A percentile compares a stretch with the other conserved stretches of the same genome.
Conservation (phyloP, 2,113 vertebrate genomes). For the Leptodactylus fuscus region DNA sequence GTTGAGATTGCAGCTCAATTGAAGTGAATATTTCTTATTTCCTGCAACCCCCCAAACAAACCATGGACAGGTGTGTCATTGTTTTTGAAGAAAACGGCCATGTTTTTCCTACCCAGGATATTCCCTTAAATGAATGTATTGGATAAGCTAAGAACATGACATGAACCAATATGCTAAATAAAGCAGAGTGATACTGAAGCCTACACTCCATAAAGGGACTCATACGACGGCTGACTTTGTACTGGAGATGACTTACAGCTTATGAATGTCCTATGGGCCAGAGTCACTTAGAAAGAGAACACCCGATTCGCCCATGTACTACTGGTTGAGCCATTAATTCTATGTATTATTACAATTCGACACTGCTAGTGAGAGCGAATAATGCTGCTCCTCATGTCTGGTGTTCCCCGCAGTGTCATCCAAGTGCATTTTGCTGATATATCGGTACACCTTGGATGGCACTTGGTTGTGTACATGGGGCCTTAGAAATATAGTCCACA, state of each 20-base stretch:
- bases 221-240: too few species aligned
- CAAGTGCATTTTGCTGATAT: too few species aligned
- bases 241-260: too few species aligned
- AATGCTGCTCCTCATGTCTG: too few species aligned
- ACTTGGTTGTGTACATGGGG: too few species aligned
- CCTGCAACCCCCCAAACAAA: background rate
- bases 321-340: background rate
- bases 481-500: too few species aligned
- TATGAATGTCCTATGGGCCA: background rate
- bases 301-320: background rate
- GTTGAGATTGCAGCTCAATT: background rate
- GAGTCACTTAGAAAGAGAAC: background rate
- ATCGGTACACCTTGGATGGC: too few species aligned
- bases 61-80: background rate
- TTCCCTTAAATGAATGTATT: background rate
- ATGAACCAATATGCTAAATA: background rate
- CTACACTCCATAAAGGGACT: too few species aligned
- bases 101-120: background rate
- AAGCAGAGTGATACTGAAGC: too few species aligned
- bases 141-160: background rate
- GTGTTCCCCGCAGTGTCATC: too few species aligned
- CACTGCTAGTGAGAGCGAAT: too few species aligned
- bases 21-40: too few species aligned
- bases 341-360: background rate
- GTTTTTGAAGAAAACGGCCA: background rate